Evolutionary conservation across 2,888 invertebrate species (phyloP).

Genomic region (Scaptomyza reducta): DNA sequence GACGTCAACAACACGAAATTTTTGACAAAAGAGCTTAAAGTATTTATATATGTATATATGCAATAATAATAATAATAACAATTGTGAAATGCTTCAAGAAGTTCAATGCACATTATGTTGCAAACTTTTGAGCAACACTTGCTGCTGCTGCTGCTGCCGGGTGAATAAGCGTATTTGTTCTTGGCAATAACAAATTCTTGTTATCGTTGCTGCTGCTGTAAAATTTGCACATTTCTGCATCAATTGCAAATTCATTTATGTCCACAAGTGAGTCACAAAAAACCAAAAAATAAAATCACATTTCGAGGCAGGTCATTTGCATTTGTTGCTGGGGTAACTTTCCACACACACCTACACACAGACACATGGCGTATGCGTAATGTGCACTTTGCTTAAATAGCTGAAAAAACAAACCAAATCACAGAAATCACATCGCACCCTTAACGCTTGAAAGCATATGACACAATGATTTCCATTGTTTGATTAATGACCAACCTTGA

Average conservation of each 20-base stretch:
- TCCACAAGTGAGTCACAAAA: slow-evolving; percentile 34
- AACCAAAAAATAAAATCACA: background rate
- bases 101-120: slow-evolving; percentile 52
- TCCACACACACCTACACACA: slow-evolving; percentile 37
- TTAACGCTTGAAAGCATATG: slow-evolving; percentile 27
- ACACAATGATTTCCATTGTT: slow-evolving; percentile 60
- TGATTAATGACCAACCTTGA: slow-evolving; percentile 60
- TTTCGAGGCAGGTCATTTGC: slow-evolving; percentile 53
- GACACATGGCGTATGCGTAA: slow-evolving; percentile 45
- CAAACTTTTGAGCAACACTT: slow-evolving; percentile 32
- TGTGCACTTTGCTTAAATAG: slow-evolving; percentile 33
- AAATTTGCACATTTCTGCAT: slow-evolving; percentile 79
- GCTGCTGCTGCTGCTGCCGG: slow-evolving; percentile 19
- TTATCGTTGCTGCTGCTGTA: slow-evolving; percentile 47
- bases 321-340: slow-evolving; percentile 41
- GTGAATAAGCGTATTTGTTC: slow-evolving; percentile 53
- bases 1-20: slow-evolving; percentile 28
- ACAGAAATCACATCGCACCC: slow-evolving; percentile 21
- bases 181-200: slow-evolving; percentile 37
- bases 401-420: slow-evolving; percentile 18
- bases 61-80: slow-evolving; percentile 38
- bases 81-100: slow-evolving; percentile 40
- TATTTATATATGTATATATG: background rate
- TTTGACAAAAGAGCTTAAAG: slow-evolving; percentile 26
- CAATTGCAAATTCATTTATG: slow-evolving; percentile 71